A percentile compares a stretch with the other conserved stretches of the same genome.
These are phyloP conservation scores for Magallana gigas DNA, from an alignment of 1,140 invertebrate genomes.

Conservation along the genomic window DNA sequence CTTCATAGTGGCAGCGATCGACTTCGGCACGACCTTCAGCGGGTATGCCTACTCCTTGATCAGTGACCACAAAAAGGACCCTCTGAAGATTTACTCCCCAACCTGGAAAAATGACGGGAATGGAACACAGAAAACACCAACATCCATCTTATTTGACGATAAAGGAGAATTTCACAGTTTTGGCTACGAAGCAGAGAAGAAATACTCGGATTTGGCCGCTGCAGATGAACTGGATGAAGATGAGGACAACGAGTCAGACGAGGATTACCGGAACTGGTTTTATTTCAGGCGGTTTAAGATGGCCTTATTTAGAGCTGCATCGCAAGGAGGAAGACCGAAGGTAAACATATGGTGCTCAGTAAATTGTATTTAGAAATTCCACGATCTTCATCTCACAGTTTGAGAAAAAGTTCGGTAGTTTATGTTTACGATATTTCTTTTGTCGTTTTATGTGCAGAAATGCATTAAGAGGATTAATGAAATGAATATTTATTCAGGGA, in stretches of 20 bases:
- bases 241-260: background rate
- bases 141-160: slow-evolving; percentile 41
- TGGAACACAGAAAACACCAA: slow-evolving; percentile 44
- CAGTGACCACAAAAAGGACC: background rate
- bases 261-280: slow-evolving; percentile 30
- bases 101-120: slow-evolving; percentile 9
- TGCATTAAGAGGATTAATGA: too few relatives aligned
- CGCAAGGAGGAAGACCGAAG: background rate
- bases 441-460: too few relatives aligned
- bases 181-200: slow-evolving; percentile 56
- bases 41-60: slow-evolving; percentile 9
- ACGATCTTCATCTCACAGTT: too few relatives aligned
- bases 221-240: slow-evolving; percentile 7
- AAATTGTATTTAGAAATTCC: too few relatives aligned
- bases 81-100: background rate
- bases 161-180: slow-evolving; percentile 46
- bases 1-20: slow-evolving; percentile 23
- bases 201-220: slow-evolving; percentile 46
- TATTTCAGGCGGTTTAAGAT: slow-evolving; percentile 52
- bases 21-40: slow-evolving; percentile 38
- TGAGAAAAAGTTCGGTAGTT: too few relatives aligned
- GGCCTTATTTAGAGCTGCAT: slow-evolving; percentile 14
- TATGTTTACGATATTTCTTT: too few relatives aligned
- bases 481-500: background rate
- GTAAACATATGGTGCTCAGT: background rate